Base-by-base conservation (phyloP, 2,888 invertebrate genomes). In the Chelonus formosanus region DNA sequence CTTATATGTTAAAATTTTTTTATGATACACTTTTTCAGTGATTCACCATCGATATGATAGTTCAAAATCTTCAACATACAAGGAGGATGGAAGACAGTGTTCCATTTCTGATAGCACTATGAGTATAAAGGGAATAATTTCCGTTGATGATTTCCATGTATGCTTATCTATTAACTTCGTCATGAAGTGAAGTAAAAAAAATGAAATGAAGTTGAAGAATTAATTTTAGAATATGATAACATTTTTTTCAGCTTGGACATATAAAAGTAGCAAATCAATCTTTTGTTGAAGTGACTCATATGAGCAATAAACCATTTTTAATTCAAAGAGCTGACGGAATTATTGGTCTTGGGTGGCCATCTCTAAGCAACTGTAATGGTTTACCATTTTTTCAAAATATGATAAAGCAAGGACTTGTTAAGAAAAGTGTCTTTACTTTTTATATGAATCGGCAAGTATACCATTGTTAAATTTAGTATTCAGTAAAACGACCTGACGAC, bases 321-420 rank as follows among this genome's bases (percentile, higher is more conserved):
- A 88, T 89, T 52, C 89, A 88, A 63, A 90, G 89, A 83, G 90
- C 90, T 73, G 92, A 93, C 82, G 90, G 92, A 5, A 88, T 92
- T 67, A 84, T 93, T 48, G 92, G 92, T 50, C 84, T 92, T 80
- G 90, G 87, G 3, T 89, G 88, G 73, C 82, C 85, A 69, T 81
- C 83, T 0, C 85, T 89, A 63, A 85, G 87, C 20, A 5, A 67
- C 3, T 86, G 87, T 70, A 82, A 85, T 47, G 88, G 89, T 5
- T 83, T 85, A 50, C 90, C 92, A 8, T 89, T 91, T 60, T 90
- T 92, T 80, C 87, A 90, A 78, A 89, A 88, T 75, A 86, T 92
- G 83, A 78, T 89, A 4, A 79, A 83, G 10, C 90, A 91, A 77
- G 78, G 81, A 1, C 76, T 84, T 36, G 84, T 87, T 53, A 73